A percentile compares a stretch with the other conserved stretches of the same genome.
Conservation (phyloP, 2,113 vertebrate genomes). For the Acanthisitta chloris region DNA sequence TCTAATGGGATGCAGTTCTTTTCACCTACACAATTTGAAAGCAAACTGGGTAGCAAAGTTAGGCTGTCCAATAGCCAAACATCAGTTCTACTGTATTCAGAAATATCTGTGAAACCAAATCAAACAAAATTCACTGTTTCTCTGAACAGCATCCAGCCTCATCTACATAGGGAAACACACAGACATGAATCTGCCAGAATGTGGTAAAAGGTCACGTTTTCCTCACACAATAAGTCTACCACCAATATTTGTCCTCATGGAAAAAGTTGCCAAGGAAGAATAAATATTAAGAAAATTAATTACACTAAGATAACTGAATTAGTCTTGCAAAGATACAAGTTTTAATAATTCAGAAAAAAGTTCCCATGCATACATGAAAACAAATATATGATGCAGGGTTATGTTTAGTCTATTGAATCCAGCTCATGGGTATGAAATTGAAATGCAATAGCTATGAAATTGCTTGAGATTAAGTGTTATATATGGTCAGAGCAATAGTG, state of each 20-base stretch:
- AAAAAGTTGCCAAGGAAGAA: neutral
- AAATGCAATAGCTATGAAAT: constrained; percentile 48
- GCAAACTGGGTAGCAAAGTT: neutral
- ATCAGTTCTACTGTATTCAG: neutral
- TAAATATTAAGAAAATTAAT: neutral
- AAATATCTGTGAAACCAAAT: neutral
- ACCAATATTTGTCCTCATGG: neutral
- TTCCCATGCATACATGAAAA: neutral
- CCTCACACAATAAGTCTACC: neutral
- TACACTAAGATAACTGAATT: neutral
- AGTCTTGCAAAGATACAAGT: neutral
- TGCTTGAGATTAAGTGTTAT: neutral
- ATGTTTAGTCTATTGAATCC: neutral
- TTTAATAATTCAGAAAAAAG: neutral
- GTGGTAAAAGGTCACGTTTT: neutral
- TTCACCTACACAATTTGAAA: neutral
- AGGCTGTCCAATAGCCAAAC: neutral
- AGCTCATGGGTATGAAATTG: constrained; percentile 30
- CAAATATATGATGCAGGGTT: neutral
- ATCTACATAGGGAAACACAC: neutral
- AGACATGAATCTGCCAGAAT: neutral
- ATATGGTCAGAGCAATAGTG: neutral
- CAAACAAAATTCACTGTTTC: neutral
- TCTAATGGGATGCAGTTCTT: neutral
- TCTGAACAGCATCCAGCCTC: neutral